A percentile compares a stretch with the other conserved stretches of the same genome.
Conservation (phyloP, 1,140 invertebrate species). For the Rhagoletis pomonella region DNA sequence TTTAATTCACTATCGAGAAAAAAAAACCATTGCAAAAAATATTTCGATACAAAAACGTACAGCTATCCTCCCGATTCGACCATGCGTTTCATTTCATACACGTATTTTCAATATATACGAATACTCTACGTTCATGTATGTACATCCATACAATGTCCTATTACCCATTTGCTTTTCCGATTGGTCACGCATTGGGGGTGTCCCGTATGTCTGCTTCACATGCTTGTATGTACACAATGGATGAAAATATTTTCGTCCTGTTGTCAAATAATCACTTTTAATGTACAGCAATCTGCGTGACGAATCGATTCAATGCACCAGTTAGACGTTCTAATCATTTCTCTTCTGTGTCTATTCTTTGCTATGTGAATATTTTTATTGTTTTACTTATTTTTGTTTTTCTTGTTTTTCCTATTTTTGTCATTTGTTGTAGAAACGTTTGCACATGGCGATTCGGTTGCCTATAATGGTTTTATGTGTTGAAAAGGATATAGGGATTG, state of each 20-base stretch:
- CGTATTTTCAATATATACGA: not conserved
- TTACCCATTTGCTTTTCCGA: not conserved
- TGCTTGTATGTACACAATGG: slow-evolving; percentile 64
- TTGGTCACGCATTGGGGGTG: slow-evolving; percentile 32
- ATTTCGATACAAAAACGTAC: too few species aligned
- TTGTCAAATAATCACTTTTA: slow-evolving; percentile 73
- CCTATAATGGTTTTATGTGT: not conserved
- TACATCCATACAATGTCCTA: not conserved
- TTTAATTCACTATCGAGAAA: too few species aligned
- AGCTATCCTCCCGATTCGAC: too few species aligned
- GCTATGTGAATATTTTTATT: not conserved
- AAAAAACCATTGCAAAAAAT: too few species aligned
- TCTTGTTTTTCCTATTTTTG: too few species aligned
- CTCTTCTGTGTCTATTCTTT: slow-evolving; percentile 24
- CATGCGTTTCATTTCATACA: not conserved
- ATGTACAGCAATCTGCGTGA: slow-evolving; percentile 73
- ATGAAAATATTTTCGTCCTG: slow-evolving; percentile 74
- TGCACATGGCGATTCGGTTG: slow-evolving; percentile 4
- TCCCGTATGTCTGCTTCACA: not conserved
- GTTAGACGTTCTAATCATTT: slow-evolving; percentile 48
- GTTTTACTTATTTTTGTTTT: not conserved
- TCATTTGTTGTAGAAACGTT: not conserved
- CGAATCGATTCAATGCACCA: slow-evolving; percentile 65
- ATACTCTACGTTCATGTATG: not conserved
- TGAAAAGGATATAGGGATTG: slow-evolving; percentile 33